These are phyloP conservation scores for Cataglyphis hispanica DNA, from an alignment of 1,140 invertebrate species.

Conservation along the genomic window DNA sequence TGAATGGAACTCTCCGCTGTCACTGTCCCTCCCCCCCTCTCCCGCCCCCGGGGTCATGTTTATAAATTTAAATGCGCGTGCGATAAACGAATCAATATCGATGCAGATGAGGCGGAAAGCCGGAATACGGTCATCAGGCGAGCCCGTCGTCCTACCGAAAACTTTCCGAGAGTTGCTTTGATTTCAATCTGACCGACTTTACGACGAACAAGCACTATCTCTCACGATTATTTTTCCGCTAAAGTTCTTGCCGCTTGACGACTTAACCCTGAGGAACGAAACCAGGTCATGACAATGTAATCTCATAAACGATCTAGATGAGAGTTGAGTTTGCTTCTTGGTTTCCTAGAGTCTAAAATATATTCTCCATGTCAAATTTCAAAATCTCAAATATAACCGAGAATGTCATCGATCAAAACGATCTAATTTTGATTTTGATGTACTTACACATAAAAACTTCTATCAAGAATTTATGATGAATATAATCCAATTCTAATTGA, in stretches of 20 bases:
- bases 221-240: conserved; percentile 72
- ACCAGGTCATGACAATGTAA: conserved; percentile 66
- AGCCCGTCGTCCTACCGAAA: conserved; percentile 35
- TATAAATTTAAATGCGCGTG: conserved; percentile 59
- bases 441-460: conserved; percentile 3
- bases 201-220: conserved; percentile 66
- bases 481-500: neutral
- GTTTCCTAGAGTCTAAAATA: neutral
- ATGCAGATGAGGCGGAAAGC: conserved; percentile 59
- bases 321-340: conserved; percentile 70
- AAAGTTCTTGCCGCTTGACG: conserved; percentile 4
- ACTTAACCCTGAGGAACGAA: conserved; percentile 17
- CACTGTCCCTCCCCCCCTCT: neutral
- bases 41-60: conserved; percentile 23
- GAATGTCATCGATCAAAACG: neutral
- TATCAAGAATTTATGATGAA: neutral
- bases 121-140: conserved; percentile 46
- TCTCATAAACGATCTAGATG: conserved; percentile 76
- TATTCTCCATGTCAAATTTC: neutral
- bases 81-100: conserved; percentile 64
- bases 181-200: conserved; percentile 70
- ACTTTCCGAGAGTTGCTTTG: conserved; percentile 71
- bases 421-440: neutral
- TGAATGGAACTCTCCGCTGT: conserved; percentile 22
- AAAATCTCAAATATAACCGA: neutral